Base-by-base conservation (phyloP, 2,797 vertebrate genomes). In the Huso huso region DNA sequence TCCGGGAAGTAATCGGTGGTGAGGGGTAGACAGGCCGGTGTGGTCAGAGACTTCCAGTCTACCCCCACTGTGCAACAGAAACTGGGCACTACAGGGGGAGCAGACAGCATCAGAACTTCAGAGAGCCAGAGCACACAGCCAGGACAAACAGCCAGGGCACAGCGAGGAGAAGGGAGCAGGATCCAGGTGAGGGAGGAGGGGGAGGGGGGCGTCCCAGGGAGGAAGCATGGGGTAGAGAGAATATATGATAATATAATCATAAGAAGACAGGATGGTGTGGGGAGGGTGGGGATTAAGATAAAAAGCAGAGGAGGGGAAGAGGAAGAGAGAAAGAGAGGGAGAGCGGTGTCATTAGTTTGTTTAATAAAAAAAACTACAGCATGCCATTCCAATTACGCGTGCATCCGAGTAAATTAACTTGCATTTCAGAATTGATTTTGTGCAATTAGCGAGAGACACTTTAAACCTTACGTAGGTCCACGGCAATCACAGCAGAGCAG, bases 1-100 rank as follows among this genome's bases (percentile, higher is more conserved):
- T 98, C 96, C 0, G 96, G 96, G 84, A 98, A 98, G 89, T 99
- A 98, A 89, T 98, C 96, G 1, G 96, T 99, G 79, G 96, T 98
- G 75, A 98, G 95, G 7, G 96, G 96, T 71, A 99, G 91, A 75
- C 96, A 99, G 60, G 96, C 96, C 0, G 96, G 96, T 18, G 96
- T 99, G 70, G 96, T 99, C 75, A 99, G 90, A 68, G 96, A 98
- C 84, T 99, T 99, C 96, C 96, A 99, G 87, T 99, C 96, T 84
- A 98, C 96, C 80, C 96, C 96, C 73, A 99, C 96, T 74, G 96
- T 98, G 88, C 96, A 98, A 91, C 96, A 99, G 86, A 99, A 98
- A 87, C 95, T 94, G 87, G 96, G 96, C 93, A 99, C 96, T 99
- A 95, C 89, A 79, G 94, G 95, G 86, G 96, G 95, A 80, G 95